These are phyloP conservation scores for Patella pellucida DNA, from an alignment of 2,888 invertebrate genomes.

Conservation along the genomic window DNA sequence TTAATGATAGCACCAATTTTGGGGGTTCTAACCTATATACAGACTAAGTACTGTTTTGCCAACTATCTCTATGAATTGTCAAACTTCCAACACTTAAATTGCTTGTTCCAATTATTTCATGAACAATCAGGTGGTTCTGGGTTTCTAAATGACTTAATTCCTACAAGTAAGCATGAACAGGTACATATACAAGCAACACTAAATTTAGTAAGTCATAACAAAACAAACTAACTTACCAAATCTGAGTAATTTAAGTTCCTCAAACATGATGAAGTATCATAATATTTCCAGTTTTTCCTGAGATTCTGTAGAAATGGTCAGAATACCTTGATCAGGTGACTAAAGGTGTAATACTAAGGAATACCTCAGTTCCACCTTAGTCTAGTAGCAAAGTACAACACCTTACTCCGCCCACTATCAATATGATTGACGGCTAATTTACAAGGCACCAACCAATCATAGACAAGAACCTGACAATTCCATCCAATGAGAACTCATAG, in stretches of 20 bases:
- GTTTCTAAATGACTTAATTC: too few species aligned
- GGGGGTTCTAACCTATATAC: too few species aligned
- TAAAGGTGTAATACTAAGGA: not conserved
- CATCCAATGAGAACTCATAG: not conserved
- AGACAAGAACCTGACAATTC: not conserved
- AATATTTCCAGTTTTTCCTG: not conserved
- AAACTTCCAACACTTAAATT: too few species aligned
- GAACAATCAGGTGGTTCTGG: too few species aligned
- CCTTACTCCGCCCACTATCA: not conserved
- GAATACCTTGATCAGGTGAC: conserved; percentile 6
- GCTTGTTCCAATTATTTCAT: too few species aligned
- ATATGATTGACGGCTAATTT: not conserved
- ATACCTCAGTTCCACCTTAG: not conserved
- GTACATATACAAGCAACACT: too few species aligned
- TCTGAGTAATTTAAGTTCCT: conserved; percentile 7
- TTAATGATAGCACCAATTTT: too few species aligned
- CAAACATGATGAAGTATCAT: conserved; percentile 2
- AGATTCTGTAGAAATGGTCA: not conserved
- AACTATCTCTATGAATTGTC: too few species aligned
- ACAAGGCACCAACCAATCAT: not conserved
- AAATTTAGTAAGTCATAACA: not conserved
- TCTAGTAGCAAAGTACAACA: not conserved
- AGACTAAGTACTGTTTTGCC: too few species aligned
- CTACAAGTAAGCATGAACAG: too few species aligned
- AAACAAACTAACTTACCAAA: not conserved